A percentile compares a stretch with the other conserved stretches of the same genome.
These are phyloP conservation scores for Sesamia inferens DNA, from an alignment of 2,888 invertebrate genomes.

Conservation along the genomic window DNA sequence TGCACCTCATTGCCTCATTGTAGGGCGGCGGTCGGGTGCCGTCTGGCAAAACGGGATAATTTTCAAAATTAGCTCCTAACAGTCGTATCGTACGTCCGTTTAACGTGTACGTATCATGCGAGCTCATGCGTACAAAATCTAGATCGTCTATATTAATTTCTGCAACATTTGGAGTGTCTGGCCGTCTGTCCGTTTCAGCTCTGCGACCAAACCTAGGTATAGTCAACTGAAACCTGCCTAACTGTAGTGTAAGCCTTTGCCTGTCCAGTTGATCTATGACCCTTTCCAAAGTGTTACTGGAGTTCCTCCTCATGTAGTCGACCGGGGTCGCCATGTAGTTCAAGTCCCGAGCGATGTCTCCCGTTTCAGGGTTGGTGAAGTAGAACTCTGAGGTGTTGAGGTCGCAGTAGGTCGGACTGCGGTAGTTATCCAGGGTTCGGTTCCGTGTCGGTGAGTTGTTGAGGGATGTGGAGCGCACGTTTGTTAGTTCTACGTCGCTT, in stretches of 20 bases:
- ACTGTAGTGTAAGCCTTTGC: conserved; percentile 78
- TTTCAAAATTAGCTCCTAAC: conserved; percentile 83
- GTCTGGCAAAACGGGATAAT: conserved; percentile 74
- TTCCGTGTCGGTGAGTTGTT: conserved; percentile 69
- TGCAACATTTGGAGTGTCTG: conserved; percentile 83
- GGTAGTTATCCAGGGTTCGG: conserved; percentile 69
- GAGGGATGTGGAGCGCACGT: conserved; percentile 71
- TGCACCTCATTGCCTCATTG: conserved; percentile 82
- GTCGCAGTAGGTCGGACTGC: conserved; percentile 79
- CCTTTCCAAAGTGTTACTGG: conserved; percentile 74
- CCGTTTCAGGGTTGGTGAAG: conserved; percentile 72
- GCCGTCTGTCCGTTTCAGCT: conserved; percentile 67
- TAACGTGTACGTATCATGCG: conserved; percentile 83
- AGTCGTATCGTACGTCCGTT: conserved; percentile 84
- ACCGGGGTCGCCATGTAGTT: conserved; percentile 78
- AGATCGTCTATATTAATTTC: conserved; percentile 81
- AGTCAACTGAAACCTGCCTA: conserved; percentile 82
- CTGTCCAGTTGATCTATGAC: conserved; percentile 74
- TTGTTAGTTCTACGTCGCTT: conserved; percentile 81
- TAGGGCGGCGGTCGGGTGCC: conserved; percentile 81
- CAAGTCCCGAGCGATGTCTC: conserved; percentile 71
- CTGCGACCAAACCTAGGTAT: conserved; percentile 79
- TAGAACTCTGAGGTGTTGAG: conserved; percentile 70
- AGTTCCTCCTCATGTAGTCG: conserved; percentile 72
- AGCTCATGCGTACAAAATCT: conserved; percentile 78